Conservation (phyloP, 2,888 invertebrate genomes). For the Limnephilus lunatus region DNA sequence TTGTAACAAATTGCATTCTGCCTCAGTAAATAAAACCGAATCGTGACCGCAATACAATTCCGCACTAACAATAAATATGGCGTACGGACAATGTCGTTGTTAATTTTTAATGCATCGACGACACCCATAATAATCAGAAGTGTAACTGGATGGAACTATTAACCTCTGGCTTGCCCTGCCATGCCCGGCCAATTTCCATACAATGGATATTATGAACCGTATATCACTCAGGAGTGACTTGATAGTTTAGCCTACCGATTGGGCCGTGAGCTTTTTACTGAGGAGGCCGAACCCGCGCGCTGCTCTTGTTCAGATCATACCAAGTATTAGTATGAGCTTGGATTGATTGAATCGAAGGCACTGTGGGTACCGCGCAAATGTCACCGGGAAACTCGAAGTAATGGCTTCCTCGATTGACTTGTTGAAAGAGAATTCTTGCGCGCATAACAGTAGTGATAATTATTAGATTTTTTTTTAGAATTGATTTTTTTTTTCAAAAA, state of each 20-base stretch:
- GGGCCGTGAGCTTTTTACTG: slow-evolving; percentile 61
- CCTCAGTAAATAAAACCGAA: slow-evolving; percentile 20
- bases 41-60: slow-evolving; percentile 6
- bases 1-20: neutral
- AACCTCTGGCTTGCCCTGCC: slow-evolving; percentile 53
- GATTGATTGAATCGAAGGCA: neutral
- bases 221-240: slow-evolving; percentile 64
- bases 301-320: slow-evolving; percentile 21
- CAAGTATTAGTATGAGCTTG: neutral
- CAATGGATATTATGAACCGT: slow-evolving; percentile 64
- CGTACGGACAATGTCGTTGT: neutral
- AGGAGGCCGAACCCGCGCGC: slow-evolving; percentile 48
- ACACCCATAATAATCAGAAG: slow-evolving; percentile 54
- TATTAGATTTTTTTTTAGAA: no score
- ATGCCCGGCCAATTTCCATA: slow-evolving; percentile 61
- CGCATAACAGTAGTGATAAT: neutral
- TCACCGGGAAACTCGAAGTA: neutral
- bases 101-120: slow-evolving; percentile 44
- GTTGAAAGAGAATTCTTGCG: neutral
- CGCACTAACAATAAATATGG: neutral
- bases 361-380: neutral
- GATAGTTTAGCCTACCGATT: slow-evolving; percentile 60
- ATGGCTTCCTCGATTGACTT: neutral
- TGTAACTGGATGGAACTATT: slow-evolving; percentile 63
- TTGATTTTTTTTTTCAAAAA: no score